phyloP scores from a whole-genome alignment of 2,888 invertebrate genomes.

The Stenichneumon culpator region DNA sequence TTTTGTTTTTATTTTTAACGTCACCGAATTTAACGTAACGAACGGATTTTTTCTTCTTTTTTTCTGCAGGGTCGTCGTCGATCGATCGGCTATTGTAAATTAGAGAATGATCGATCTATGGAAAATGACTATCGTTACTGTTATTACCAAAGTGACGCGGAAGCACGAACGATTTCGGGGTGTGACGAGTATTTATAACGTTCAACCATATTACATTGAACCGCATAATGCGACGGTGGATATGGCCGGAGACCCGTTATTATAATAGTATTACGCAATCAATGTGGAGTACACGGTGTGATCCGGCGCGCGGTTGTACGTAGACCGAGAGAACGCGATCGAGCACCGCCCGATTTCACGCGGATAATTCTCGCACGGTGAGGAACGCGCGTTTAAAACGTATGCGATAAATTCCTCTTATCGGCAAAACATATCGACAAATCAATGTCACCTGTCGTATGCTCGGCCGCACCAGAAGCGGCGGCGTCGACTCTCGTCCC shows the following conservation, averaged over 20 bases:
- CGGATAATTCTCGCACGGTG: conserved; percentile 71
- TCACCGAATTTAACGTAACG: conserved; percentile 27
- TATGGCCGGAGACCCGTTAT: conserved; percentile 31
- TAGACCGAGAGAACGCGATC: conserved; percentile 10
- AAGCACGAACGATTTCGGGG: conserved; percentile 36
- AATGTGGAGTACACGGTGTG: conserved; percentile 21
- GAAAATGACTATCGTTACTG: not conserved
- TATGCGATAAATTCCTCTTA: conserved; percentile 78
- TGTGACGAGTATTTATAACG: conserved; percentile 54
- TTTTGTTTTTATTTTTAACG: not conserved
- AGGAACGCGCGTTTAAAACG: conserved; percentile 74
- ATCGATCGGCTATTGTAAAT: conserved; percentile 11
- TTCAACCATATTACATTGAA: conserved; percentile 56
- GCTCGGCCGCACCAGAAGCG: conserved; percentile 66
- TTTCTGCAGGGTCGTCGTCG: not conserved
- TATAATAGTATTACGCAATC: conserved; percentile 51
- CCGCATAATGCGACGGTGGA: conserved; percentile 56
- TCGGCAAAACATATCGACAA: conserved; percentile 77
- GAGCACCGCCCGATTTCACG: conserved; percentile 60
- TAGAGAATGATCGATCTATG: not conserved
- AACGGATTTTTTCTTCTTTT: not conserved
- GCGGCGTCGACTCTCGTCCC: conserved; percentile 9
- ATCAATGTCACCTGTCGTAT: conserved; percentile 76
- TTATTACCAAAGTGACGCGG: conserved; percentile 12
- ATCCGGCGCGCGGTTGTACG: not conserved